Conservation (phyloP, 2,888 invertebrate genomes). For the Eucera pruinosa region DNA sequence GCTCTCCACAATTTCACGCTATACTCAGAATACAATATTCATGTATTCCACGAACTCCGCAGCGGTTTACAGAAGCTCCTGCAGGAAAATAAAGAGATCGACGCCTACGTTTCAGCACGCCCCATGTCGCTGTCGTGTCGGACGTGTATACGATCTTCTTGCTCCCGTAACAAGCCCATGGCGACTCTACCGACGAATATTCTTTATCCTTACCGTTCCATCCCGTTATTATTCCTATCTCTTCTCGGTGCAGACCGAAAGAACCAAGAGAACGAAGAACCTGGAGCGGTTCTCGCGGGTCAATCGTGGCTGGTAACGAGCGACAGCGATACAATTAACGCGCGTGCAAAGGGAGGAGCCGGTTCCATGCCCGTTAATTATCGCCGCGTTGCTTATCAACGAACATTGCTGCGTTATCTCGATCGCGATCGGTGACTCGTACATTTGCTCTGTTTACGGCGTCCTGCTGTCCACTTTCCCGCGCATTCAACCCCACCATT, state of each 20-base stretch:
- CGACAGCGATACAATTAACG: conserved; percentile 53
- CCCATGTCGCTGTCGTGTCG: conserved; percentile 47
- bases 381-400: conserved; percentile 61
- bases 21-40: conserved; percentile 30
- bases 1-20: conserved; percentile 10
- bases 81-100: conserved; percentile 66
- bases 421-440: conserved; percentile 49
- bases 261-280: too few relatives aligned
- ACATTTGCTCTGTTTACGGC: conserved; percentile 35
- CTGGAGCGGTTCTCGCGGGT: conserved; percentile 56
- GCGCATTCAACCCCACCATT: conserved; percentile 14
- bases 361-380: conserved; percentile 73
- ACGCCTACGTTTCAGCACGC: conserved; percentile 64
- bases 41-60: conserved; percentile 52
- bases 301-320: conserved; percentile 44
- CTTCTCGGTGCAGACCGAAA: too few relatives aligned
- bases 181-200: conserved; percentile 39
- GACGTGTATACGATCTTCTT: conserved; percentile 50
- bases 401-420: conserved; percentile 40
- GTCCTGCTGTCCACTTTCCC: conserved; percentile 22
- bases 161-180: conserved; percentile 64
- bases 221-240: conserved; percentile 79
- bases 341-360: conserved; percentile 59
- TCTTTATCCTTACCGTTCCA: conserved; percentile 54
- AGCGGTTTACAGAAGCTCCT: conserved; percentile 17